Evolutionary conservation across 23 tunicate species (phyloP).

Genomic region (Corella eumyota): DNA sequence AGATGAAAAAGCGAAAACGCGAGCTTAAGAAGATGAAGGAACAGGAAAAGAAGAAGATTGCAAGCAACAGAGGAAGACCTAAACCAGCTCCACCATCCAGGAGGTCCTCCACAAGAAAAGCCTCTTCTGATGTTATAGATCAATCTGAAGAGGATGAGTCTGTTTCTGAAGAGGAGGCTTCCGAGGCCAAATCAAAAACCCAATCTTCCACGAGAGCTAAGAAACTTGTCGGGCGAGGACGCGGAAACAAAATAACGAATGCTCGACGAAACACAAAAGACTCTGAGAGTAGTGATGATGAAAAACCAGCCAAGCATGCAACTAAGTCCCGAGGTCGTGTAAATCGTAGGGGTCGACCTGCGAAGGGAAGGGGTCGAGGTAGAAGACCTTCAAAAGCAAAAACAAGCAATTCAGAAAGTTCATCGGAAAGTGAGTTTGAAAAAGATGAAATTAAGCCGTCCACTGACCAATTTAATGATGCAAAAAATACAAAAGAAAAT

Average conservation of each 20-base stretch:
- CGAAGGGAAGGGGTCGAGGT: constrained; percentile 12
- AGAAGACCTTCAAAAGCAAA: too few relatives aligned
- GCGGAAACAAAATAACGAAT: background rate
- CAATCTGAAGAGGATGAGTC: background rate
- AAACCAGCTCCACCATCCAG: background rate
- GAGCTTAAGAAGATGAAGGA: constrained; percentile 7
- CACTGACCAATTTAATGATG: too few relatives aligned
- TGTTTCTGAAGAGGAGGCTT: background rate
- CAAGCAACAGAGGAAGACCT: constrained; percentile 2
- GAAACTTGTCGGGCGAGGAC: background rate
- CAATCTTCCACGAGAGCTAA: too few relatives aligned
- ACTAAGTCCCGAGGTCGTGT: constrained; percentile 12
- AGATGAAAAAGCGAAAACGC: constrained; percentile 6
- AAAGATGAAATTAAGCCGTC: too few relatives aligned
- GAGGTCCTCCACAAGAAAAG: background rate
- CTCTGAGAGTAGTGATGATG: constrained; percentile 7
- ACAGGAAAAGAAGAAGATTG: constrained; percentile 2
- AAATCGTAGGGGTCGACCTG: constrained; percentile 5
- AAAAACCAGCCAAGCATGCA: background rate
- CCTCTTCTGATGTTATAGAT: background rate
- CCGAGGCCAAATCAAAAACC: background rate
- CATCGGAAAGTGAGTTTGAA: too few relatives aligned
- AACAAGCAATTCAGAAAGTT: too few relatives aligned
- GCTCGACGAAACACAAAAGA: too few relatives aligned
- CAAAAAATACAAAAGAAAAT: too few relatives aligned